Base-by-base conservation (phyloP, 2,113 vertebrate genomes). In the Hystrix brachyura region DNA sequence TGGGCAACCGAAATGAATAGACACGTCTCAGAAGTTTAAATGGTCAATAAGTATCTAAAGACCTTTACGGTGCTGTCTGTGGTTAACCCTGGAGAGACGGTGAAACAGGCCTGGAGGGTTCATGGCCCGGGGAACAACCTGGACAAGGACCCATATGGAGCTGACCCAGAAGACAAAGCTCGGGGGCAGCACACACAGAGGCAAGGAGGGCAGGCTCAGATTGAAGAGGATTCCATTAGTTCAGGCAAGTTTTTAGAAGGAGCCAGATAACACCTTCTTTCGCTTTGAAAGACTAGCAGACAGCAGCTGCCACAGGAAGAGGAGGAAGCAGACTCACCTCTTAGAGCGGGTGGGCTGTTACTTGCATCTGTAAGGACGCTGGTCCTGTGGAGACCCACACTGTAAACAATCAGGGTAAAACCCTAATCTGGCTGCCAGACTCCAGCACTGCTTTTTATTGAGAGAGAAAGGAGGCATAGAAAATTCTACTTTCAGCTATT, bases 241-340 rank as follows among this genome's bases (percentile, higher is more conserved):
- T 98, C 99, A 98, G 99, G 99, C 97, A 99, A 99, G 98, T 99
- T 99, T 99, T 99, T 99, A 98, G 99, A 99, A 98, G 99, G 99
- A 98, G 99, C 99, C 67, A 99, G 99, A 98, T 99, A 99, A 95
- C 99, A 99, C 0, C 99, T 99, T 23, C 38, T 38, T 38, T 38
- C 38, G 99, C 67, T 99, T 99, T 71, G 99, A 99, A 98, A 98
- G 99, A 95, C 99, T 99, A 0, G 99, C 99, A 0, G 99, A 99
- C 48, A 99, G 99, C 97, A 98, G 99, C 89, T 99, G 99, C 80
- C 99, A 99, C 6, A 99, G 99, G 97, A 99, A 99, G 95, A 99
- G 99, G 98, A 99, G 99, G 97, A 99, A 99, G 99, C 99, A 98
- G 99, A 94, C 4, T 32, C 21, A 8, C 65, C 4, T 48, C 94